These are phyloP conservation scores for Odobenus rosmarus DNA, from an alignment of 2,113 vertebrate species.

Conservation along the genomic window DNA sequence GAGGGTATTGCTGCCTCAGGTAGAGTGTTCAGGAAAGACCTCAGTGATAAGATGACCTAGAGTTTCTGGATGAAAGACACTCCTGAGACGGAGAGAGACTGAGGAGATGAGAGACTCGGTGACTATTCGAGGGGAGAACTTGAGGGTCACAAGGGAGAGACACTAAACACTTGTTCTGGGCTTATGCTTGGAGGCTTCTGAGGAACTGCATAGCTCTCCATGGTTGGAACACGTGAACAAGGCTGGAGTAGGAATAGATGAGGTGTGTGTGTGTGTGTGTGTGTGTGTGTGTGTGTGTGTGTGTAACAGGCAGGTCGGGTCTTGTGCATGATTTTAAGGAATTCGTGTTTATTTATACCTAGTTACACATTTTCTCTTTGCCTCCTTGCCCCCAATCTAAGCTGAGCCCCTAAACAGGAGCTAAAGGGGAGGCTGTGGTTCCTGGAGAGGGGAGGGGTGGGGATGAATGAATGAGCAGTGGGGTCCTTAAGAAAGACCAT, in stretches of 20 bases:
- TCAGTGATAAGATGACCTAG: background rate
- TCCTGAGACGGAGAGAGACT: background rate
- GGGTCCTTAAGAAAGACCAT: background rate
- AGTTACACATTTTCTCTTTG: background rate
- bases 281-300: background rate
- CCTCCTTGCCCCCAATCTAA: background rate
- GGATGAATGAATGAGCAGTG: background rate
- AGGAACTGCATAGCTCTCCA: background rate
- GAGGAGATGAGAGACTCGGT: background rate
- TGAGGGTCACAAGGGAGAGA: too few species aligned
- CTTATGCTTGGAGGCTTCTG: background rate
- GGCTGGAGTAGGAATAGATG: background rate
- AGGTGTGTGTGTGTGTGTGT: background rate
- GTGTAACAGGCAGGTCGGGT: too few species aligned
- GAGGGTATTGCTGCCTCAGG: background rate
- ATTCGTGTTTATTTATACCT: background rate
- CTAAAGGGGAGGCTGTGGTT: too few species aligned
- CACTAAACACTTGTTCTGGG: too few species aligned
- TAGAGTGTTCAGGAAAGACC: background rate
- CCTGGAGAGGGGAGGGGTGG: too few species aligned
- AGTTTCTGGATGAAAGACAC: background rate
- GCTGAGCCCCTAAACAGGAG: background rate
- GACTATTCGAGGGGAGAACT: background rate
- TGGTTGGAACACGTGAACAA: background rate
- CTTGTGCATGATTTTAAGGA: background rate